These are phyloP conservation scores for Amiota communis DNA, from an alignment of 2,888 invertebrate genomes.

Conservation along the genomic window DNA sequence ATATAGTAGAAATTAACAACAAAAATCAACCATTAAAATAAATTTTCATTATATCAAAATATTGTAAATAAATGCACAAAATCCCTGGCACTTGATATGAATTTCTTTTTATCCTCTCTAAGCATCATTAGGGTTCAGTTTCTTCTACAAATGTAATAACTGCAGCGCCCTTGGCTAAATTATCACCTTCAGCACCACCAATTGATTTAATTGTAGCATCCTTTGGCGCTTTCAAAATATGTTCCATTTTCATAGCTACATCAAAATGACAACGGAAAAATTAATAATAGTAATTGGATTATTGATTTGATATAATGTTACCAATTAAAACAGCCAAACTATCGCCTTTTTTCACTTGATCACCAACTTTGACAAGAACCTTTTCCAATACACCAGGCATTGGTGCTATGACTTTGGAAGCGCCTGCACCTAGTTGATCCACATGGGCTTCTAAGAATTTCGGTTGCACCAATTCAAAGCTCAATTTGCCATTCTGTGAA, in stretches of 20 bases:
- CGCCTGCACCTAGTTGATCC: constrained; percentile 70
- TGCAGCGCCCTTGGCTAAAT: constrained; percentile 83
- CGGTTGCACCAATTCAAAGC: constrained; percentile 78
- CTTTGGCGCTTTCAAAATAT: constrained; percentile 88
- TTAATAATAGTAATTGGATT: neutral
- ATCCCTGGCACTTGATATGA: constrained; percentile 45
- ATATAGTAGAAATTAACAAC: constrained; percentile 34
- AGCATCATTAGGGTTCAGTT: constrained; percentile 35
- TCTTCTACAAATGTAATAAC: constrained; percentile 76
- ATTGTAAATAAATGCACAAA: constrained; percentile 62
- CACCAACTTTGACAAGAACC: constrained; percentile 86
- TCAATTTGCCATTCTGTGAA: constrained; percentile 79
- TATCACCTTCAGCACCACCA: constrained; percentile 83
- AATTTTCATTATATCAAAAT: constrained; percentile 26
- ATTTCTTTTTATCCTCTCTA: neutral
- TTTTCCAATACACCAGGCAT: constrained; percentile 98
- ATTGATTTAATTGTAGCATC: constrained; percentile 85
- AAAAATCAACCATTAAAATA: constrained; percentile 18
- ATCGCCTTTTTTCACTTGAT: constrained; percentile 89
- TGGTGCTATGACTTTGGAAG: constrained; percentile 84
- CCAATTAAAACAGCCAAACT: constrained; percentile 90
- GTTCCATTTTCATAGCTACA: constrained; percentile 99
- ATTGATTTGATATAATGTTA: constrained; percentile 38
- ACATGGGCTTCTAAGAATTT: constrained; percentile 75
- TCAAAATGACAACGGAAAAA: neutral